A percentile compares a stretch with the other conserved stretches of the same genome.
Conservation (phyloP, 2,797 vertebrate species). For the Arctocebus calabarensis region DNA sequence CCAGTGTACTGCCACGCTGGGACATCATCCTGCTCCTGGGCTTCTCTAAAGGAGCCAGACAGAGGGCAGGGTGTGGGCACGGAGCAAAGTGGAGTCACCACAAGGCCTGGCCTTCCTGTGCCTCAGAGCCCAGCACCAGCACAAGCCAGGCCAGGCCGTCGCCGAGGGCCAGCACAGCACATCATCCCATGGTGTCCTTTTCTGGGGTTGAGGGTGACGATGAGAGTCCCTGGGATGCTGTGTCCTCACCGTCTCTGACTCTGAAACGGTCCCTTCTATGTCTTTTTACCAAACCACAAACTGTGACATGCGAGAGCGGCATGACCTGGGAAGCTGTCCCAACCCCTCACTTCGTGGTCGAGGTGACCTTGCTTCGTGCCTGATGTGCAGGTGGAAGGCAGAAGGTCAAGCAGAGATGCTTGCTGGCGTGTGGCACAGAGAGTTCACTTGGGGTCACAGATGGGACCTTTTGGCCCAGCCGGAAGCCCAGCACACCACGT, state of each 20-base stretch:
- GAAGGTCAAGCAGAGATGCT: neutral
- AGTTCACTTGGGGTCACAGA: neutral
- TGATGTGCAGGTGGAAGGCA: neutral
- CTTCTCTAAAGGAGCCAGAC: neutral
- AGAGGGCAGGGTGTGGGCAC: neutral
- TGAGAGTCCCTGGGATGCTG: neutral
- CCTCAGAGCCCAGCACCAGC: neutral
- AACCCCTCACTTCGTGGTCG: neutral
- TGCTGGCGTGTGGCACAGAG: neutral
- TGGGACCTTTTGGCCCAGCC: no score
- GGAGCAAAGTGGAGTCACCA: neutral
- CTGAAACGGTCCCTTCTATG: neutral
- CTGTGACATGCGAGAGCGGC: neutral
- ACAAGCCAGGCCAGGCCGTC: neutral
- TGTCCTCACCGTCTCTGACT: neutral
- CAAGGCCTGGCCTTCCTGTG: neutral
- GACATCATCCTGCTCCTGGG: neutral
- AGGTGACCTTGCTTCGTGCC: neutral
- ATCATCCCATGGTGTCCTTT: neutral
- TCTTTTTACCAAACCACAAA: neutral
- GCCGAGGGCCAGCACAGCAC: neutral
- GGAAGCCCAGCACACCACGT: neutral
- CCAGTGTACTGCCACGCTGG: neutral
- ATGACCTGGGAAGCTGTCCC: neutral
- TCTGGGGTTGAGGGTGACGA: neutral